A percentile compares a stretch with the other conserved stretches of the same genome.
Evolutionary conservation across 1,140 invertebrate species (phyloP).

Genomic region (Zaprionus vittiger): DNA sequence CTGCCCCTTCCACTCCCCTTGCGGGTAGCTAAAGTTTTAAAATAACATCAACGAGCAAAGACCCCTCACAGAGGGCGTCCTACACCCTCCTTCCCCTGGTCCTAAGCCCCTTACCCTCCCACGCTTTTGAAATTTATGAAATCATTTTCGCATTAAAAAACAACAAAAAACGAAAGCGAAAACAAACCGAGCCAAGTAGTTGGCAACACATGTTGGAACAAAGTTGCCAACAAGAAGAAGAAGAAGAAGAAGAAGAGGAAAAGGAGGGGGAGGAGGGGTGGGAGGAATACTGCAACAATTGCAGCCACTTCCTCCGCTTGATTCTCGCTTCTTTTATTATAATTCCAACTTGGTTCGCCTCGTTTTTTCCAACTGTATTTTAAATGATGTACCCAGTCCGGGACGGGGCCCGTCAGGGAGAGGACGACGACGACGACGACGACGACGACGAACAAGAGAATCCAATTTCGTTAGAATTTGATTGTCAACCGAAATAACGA

Average conservation of each 20-base stretch:
- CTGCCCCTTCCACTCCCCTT: slow-evolving; percentile 10
- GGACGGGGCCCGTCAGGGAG: slow-evolving; percentile 15
- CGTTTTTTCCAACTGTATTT: slow-evolving; percentile 40
- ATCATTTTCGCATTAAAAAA: slow-evolving; percentile 77
- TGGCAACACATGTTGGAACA: slow-evolving; percentile 56
- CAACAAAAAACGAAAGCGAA: slow-evolving; percentile 18
- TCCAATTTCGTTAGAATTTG: slow-evolving; percentile 79
- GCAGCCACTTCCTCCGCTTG: slow-evolving; percentile 51
- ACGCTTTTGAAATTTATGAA: slow-evolving; percentile 44
- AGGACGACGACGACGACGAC: slow-evolving; percentile 20
- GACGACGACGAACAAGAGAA: slow-evolving; percentile 62
- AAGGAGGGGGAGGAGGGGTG: background rate
- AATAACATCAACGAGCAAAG: slow-evolving; percentile 55
- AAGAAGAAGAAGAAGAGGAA: background rate
- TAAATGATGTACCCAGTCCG: slow-evolving; percentile 26
- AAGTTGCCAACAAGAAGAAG: slow-evolving; percentile 41
- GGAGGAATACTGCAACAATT: slow-evolving; percentile 58
- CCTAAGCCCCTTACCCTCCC: background rate
- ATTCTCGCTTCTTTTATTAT: slow-evolving; percentile 33
- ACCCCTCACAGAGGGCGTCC: background rate
- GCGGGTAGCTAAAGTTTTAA: slow-evolving; percentile 58
- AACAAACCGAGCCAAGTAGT: slow-evolving; percentile 40
- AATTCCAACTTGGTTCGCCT: slow-evolving; percentile 21
- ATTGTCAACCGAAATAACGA: slow-evolving; percentile 78
- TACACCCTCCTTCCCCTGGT: no score